These are phyloP conservation scores for Tinamus major DNA, from an alignment of 2,797 vertebrate species.

Conservation along the genomic window DNA sequence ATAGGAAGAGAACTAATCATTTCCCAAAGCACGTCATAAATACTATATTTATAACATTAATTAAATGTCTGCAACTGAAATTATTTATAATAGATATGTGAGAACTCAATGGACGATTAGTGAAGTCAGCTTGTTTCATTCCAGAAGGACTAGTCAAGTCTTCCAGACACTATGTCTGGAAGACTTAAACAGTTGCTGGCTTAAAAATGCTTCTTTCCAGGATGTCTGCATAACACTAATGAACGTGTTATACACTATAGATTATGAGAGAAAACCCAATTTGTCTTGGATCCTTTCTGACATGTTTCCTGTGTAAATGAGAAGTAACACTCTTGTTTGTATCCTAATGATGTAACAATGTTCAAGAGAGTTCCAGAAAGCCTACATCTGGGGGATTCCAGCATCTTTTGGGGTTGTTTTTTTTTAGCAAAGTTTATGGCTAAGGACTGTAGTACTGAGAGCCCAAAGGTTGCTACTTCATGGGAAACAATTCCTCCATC, in stretches of 20 bases:
- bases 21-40: conserved; percentile 54
- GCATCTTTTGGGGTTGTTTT: background rate
- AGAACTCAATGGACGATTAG: conserved; percentile 65
- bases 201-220: conserved; percentile 54
- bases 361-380: background rate
- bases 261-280: background rate
- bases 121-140: conserved; percentile 58
- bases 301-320: background rate
- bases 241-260: background rate
- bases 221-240: background rate
- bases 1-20: conserved; percentile 1
- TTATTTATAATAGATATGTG: conserved; percentile 66
- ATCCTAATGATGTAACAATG: conserved; percentile 1
- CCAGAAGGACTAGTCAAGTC: conserved; percentile 22
- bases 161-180: background rate
- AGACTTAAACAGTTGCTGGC: background rate
- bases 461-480: background rate
- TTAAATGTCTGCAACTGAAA: conserved; percentile 69
- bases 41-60: conserved; percentile 65
- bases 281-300: background rate
- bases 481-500: background rate
- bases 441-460: background rate
- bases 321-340: background rate
- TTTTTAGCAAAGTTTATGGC: background rate
- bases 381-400: background rate